These are phyloP conservation scores for Drosophila kokeensis DNA, from an alignment of 2,888 invertebrate genomes.

Conservation along the genomic window DNA sequence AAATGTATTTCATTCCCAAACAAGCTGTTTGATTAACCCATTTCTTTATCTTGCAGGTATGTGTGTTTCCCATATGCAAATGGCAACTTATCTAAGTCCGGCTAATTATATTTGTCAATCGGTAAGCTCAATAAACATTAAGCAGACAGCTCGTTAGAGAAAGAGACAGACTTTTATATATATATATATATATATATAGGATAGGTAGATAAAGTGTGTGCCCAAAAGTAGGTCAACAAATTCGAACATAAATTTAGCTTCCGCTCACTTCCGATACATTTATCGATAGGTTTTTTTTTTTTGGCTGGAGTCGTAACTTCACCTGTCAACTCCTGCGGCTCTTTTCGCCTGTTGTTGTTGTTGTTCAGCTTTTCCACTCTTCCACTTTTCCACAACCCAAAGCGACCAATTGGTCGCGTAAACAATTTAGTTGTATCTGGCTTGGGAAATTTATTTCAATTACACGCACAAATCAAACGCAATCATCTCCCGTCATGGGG, in stretches of 20 bases:
- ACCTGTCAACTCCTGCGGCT: constrained; percentile 3
- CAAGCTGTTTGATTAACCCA: constrained; percentile 34
- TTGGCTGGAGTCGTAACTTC: constrained; percentile 3
- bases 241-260: constrained; percentile 6
- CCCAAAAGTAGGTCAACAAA: constrained; percentile 28
- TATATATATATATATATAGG: neutral
- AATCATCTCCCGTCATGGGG: constrained; percentile 36
- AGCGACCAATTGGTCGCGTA: constrained; percentile 14
- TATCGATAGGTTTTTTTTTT: constrained; percentile 19
- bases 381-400: neutral
- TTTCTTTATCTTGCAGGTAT: constrained; percentile 56
- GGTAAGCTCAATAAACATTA: constrained; percentile 41
- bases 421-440: constrained; percentile 28
- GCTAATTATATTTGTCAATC: constrained; percentile 16
- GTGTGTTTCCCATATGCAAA: constrained; percentile 42
- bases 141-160: neutral
- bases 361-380: neutral
- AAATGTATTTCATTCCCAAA: constrained; percentile 16
- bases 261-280: constrained; percentile 19
- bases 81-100: constrained; percentile 27
- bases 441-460: constrained; percentile 52
- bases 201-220: constrained; percentile 5
- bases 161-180: neutral
- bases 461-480: constrained; percentile 53
- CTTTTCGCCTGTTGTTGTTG: neutral